Percentiles rank a stretch among this genome's conserved stretches.
Conservation (phyloP, 1,140 invertebrate species). For the Caligus rogercresseyi region DNA sequence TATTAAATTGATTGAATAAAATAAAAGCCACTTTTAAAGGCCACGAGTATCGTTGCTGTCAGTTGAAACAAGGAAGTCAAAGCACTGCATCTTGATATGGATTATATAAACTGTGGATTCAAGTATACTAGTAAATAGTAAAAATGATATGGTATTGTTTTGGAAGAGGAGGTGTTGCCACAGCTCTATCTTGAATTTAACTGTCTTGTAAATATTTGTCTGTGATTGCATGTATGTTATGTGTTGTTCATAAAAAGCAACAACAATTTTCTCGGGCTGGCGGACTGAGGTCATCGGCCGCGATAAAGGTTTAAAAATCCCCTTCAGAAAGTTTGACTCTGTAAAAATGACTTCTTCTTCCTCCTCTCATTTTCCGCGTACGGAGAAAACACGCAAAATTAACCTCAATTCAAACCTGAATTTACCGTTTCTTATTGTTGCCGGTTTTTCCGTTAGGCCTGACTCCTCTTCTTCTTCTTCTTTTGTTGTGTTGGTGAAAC, state of each 20-base stretch:
- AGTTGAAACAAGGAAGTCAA: neutral
- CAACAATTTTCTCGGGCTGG: neutral
- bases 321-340: neutral
- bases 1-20: neutral
- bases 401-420: neutral
- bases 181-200: neutral
- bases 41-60: conserved; percentile 11
- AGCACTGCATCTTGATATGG: neutral
- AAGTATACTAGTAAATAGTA: too few relatives aligned
- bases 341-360: too few relatives aligned
- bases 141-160: too few relatives aligned
- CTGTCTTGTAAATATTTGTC: neutral
- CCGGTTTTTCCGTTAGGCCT: neutral
- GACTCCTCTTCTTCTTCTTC: too few relatives aligned
- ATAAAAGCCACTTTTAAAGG: neutral
- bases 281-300: neutral
- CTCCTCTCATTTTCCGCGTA: neutral
- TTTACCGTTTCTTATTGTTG: neutral
- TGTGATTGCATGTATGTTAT: too few relatives aligned
- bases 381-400: neutral
- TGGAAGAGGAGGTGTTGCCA: neutral
- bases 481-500: too few relatives aligned
- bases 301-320: neutral
- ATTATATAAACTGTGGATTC: too few relatives aligned
- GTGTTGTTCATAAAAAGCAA: neutral